Evolutionary conservation across 2,797 vertebrate genomes (phyloP).

Genomic region (Silurus lanzhouensis): DNA sequence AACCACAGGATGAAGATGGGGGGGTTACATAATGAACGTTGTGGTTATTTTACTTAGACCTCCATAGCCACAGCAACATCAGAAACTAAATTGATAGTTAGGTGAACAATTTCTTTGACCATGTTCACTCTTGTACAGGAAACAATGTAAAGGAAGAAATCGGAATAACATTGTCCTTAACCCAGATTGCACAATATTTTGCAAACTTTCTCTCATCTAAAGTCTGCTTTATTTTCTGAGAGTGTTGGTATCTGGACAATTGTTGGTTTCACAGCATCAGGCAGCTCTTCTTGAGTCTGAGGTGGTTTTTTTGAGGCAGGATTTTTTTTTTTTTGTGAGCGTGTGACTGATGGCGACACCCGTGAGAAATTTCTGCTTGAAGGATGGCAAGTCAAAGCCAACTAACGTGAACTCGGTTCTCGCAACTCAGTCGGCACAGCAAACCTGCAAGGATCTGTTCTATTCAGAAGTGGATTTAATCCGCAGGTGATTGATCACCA

Average conservation of each 20-base stretch:
- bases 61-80: neutral
- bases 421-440: neutral
- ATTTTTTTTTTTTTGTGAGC: neutral
- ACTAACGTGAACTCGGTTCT: neutral
- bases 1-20: neutral
- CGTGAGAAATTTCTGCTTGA: neutral
- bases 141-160: no score
- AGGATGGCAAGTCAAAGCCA: neutral
- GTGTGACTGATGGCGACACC: neutral
- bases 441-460: neutral
- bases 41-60: neutral
- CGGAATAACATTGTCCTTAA: neutral
- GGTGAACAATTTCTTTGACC: neutral
- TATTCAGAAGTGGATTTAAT: neutral
- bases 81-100: neutral
- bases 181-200: neutral
- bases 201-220: neutral
- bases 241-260: neutral
- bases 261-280: conserved; percentile 2
- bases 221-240: neutral
- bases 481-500: neutral
- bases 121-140: neutral
- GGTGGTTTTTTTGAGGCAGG: neutral
- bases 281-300: conserved; percentile 3
- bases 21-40: neutral